These are phyloP conservation scores for Rotaria sp. DNA, from an alignment of 2,888 invertebrate species.

Conservation along the genomic window DNA sequence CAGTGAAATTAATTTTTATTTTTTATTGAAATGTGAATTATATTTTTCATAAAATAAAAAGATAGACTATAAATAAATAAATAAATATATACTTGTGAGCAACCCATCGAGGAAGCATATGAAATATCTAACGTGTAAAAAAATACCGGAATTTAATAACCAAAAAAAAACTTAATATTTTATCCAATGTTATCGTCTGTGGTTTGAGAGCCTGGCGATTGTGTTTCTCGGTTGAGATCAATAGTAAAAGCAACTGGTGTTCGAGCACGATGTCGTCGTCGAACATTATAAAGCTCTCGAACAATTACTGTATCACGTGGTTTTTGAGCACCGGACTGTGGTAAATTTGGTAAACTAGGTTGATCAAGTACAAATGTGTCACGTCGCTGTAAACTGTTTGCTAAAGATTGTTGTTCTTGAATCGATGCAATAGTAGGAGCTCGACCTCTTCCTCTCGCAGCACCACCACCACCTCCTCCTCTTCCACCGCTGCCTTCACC, in stretches of 20 bases:
- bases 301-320: constrained; percentile 16
- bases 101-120: not conserved
- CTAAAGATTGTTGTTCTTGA: not conserved
- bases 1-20: not conserved
- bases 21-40: not conserved
- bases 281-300: constrained; percentile 37
- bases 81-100: not conserved
- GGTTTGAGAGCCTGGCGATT: not conserved
- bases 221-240: not conserved
- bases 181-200: not conserved
- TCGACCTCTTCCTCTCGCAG: constrained; percentile 37
- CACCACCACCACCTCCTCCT: constrained; percentile 53
- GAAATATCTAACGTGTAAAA: not conserved
- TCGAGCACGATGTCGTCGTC: constrained; percentile 28
- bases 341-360: constrained; percentile 14
- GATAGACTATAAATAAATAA: not conserved
- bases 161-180: not conserved
- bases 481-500: constrained; percentile 19
- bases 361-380: constrained; percentile 14
- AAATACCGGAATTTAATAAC: not conserved
- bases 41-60: not conserved
- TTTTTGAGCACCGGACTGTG: constrained; percentile 22
- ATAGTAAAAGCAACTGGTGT: constrained; percentile 39
- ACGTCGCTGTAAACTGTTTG: constrained; percentile 42
- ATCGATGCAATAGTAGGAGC: not conserved